Conservation (phyloP, 1,140 invertebrate genomes). For the Drosophila gunungcola region DNA sequence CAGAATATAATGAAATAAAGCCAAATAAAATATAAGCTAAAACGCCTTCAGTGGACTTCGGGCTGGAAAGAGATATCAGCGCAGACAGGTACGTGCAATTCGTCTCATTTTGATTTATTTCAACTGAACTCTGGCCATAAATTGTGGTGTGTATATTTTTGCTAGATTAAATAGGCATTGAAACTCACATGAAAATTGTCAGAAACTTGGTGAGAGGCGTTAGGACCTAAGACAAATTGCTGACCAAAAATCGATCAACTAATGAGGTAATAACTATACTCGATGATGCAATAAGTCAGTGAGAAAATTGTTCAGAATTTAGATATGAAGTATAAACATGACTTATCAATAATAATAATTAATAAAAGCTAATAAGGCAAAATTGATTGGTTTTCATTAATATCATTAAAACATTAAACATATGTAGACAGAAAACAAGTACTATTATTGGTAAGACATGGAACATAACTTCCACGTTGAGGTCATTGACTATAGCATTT, state of each 20-base stretch:
- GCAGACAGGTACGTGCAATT: constrained; percentile 70
- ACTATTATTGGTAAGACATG: background rate
- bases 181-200: constrained; percentile 9
- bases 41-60: constrained; percentile 74
- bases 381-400: background rate
- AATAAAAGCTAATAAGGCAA: background rate
- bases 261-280: constrained; percentile 10
- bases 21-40: constrained; percentile 58
- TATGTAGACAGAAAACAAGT: too few relatives aligned
- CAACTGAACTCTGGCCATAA: constrained; percentile 40
- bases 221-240: constrained; percentile 15
- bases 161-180: constrained; percentile 4
- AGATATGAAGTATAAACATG: background rate
- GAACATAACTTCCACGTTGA: background rate
- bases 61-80: constrained; percentile 69
- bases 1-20: constrained; percentile 60
- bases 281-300: constrained; percentile 17
- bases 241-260: constrained; percentile 15
- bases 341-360: background rate
- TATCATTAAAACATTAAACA: background rate
- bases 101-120: constrained; percentile 69
- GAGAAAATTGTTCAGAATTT: constrained; percentile 2
- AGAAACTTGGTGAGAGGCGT: constrained; percentile 18
- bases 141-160: constrained; percentile 29
- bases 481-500: constrained; percentile 25